Evolutionary conservation across 2,113 vertebrate species (phyloP), one percentile per base, ranked within the genome.

Genomic region (Chaenocephalus aceratus): DNA sequence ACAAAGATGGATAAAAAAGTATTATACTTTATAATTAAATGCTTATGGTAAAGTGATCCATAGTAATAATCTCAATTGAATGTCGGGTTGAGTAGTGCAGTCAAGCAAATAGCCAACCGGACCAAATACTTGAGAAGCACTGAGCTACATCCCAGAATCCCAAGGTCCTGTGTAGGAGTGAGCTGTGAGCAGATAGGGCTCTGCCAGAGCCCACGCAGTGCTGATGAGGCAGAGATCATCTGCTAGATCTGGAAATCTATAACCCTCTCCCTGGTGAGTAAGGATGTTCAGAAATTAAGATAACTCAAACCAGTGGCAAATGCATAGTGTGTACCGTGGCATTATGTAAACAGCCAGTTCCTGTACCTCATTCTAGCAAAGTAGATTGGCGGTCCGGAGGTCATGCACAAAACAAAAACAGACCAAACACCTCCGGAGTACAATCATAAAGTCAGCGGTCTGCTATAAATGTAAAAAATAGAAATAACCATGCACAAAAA

Each of bases 141-240:
- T 30, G 64, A 73, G 83, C 75, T 70, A 77, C 68, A 59, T 72
- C 86, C 30, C 78, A 82, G 82, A 82, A 88, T 86, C 79, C 71
- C 86, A 76, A 77, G 84, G 88, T 84, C 76, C 67, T 82, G 89
- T 89, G 89, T 91, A 90, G 91, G 91, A 88, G 90, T 82, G 60
- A 89, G 86, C 86, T 70, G 87, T 85, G 87, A 89, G 72, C 86
- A 61, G 73, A 80, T 30, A 76, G 75, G 26, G 68, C 66, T 7
- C 70, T 41, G 68, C 79, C 84, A 82, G 74, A 81, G 69, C 90
- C 90, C 86, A 91, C 89, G 63, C 88, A 59, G 78, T 5, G 71
- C 73, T 49, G 82, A 84, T 79, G 84, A 88, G 86, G 75, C 67
- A 8, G 74, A 62, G 70, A 88, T 91, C 84, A 89, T 82, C 92